phyloP scores from a whole-genome alignment of 1,140 invertebrate genomes.

The Drosophila equinoxialis region DNA sequence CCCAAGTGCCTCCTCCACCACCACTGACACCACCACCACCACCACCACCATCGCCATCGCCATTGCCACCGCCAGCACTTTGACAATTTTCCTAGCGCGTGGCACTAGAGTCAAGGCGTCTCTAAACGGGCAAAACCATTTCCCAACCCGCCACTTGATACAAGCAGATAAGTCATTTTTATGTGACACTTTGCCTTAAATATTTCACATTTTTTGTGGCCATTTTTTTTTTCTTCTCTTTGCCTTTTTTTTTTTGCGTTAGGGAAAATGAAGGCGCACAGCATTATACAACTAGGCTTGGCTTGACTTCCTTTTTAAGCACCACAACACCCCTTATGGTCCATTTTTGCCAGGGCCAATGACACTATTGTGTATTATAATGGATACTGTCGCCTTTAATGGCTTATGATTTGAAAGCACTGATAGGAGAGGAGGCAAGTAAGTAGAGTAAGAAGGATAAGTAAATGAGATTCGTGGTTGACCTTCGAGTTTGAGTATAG shows the following conservation, averaged over 20 bases:
- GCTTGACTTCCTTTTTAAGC: neutral
- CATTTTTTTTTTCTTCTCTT: conserved; percentile 38
- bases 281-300: conserved; percentile 60
- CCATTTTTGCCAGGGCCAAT: conserved; percentile 54
- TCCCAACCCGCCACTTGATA: conserved; percentile 67
- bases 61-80: conserved; percentile 34
- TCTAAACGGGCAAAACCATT: conserved; percentile 45
- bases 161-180: conserved; percentile 82
- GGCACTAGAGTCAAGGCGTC: conserved; percentile 40
- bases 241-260: conserved; percentile 11
- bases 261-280: conserved; percentile 29
- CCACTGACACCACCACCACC: conserved; percentile 15
- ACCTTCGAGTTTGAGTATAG: conserved; percentile 46
- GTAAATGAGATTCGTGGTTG: conserved; percentile 41
- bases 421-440: conserved; percentile 41
- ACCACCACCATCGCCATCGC: conserved; percentile 11
- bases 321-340: neutral
- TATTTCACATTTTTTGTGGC: conserved; percentile 78
- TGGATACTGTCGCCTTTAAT: conserved; percentile 67
- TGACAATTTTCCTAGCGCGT: conserved; percentile 75
- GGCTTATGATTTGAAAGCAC: conserved; percentile 63
- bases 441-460: conserved; percentile 16
- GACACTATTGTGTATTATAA: conserved; percentile 76
- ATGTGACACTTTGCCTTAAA: conserved; percentile 82
- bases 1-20: conserved; percentile 16